Evolutionary conservation across 2,113 vertebrate species (phyloP), one percentile per base, ranked within the genome.

Genomic region (Engraulis encrasicolus): DNA sequence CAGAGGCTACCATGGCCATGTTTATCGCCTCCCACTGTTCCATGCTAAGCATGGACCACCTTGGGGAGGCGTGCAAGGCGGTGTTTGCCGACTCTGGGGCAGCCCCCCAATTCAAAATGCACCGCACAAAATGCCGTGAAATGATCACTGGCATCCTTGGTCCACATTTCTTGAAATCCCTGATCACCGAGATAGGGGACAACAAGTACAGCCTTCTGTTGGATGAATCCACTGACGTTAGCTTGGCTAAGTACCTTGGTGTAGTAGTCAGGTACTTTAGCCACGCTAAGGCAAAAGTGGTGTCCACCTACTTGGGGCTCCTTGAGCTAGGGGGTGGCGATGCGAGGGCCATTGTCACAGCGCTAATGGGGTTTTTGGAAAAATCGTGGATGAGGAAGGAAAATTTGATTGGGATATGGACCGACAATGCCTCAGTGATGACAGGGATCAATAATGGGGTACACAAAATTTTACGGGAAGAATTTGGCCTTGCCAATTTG

Each of bases 271-370:
- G 83, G 82, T 82, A 86, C 61, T 88, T 86, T 45, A 83, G 81
- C 85, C 77, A 78, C 27, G 50, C 40, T 45, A 89, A 87, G 38
- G 15, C 74, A 1, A 86, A 50, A 79, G 50, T 74, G 58, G 48
- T 85, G 0, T 89, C 79, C 74, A 87, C 88, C 80, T 87, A 87
- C 87, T 86, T 87, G 20, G 79, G 82, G 58, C 83, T 89, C 79
- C 81, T 87, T 80, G 86, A 85, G 71, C 85, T 89, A 52, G 85
- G 81, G 83, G 81, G 66, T 52, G 83, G 84, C 81, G 84, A 87
- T 87, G 78, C 74, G 36, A 82, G 36, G 79, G 66, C 81, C 50
- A 86, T 78, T 78, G 85, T 66, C 54, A 50, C 85, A 77, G 0
- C 12, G 27, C 27, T 50, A 71, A 34, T 79, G 81, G 77, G 1